Evolutionary conservation across 2,113 vertebrate species (phyloP), one percentile per base, ranked within the genome.

Genomic region (Bubo bubo): DNA sequence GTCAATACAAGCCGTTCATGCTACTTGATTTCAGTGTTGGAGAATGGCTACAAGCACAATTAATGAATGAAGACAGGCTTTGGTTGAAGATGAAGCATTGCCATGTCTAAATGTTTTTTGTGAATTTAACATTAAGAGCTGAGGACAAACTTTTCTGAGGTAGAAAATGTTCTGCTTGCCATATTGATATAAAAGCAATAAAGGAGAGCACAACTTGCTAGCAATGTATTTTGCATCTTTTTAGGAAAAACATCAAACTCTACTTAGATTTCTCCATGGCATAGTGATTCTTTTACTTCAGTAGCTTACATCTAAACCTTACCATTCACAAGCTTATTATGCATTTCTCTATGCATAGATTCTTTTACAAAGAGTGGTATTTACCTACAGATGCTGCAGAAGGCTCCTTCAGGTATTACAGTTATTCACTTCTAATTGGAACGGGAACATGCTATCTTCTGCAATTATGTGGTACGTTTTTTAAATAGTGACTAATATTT

Each of bases 331-430:
- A 86, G 28, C 34, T 49, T 84, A 26, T 80, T 74, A 79, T n/a
- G 27, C 24, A 30, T 84, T 86, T 76, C 88, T 64, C 56, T 75
- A 3, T 24, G 10, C 24, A 12, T 49, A 89, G 52, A 63, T 86
- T 92, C 68, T 52, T 82, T 75, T 72, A 68, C 49, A 68, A 89
- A 81, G 20, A 81, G 58, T 2, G 1, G 4, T 72, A 79, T 87
- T 93, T 93, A 75, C 80, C 53, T 81, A 27, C 43, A 96, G 88
- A 79, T 64, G 39, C 55, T 79, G 37, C 76, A 79, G 27, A 75
- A 75, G 23, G 52, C 52, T 92, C 49, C 83, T 90, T 92, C 72
- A 95, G 60, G 73, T 92, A 95, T 84, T 92, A 52, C 62, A 88
- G 30, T 79, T 84, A 84, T 52, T 85, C 56, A 43, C 11, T 63